Conservation (phyloP, 2,888 invertebrate genomes). For the Scelioninae gen. 1 region DNA sequence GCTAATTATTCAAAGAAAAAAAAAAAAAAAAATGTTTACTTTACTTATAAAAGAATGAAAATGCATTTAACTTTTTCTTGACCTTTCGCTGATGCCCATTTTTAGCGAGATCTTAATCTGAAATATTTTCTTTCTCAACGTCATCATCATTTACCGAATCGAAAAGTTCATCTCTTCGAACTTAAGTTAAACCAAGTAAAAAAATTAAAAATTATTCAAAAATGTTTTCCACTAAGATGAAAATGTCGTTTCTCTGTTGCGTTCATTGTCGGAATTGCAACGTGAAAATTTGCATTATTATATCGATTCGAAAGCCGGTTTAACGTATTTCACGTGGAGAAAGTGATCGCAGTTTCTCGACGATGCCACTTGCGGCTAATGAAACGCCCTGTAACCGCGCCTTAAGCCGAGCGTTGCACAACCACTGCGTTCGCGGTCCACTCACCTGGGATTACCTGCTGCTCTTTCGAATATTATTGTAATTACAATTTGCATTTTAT, state of each 20-base stretch:
- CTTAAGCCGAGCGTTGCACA: constrained; percentile 77
- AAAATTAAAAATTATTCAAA: too few species aligned
- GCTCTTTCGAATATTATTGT: constrained; percentile 12
- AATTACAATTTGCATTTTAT: too few species aligned
- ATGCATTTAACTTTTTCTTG: too few species aligned
- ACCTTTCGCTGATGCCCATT: too few species aligned
- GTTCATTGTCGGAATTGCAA: too few species aligned
- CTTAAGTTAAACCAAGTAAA: too few species aligned
- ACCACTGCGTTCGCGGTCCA: constrained; percentile 66
- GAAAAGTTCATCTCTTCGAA: constrained; percentile 14
- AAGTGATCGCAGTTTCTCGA: constrained; percentile 52
- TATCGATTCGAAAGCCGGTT: constrained; percentile 44
- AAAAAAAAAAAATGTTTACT: too few species aligned
- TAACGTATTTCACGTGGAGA: constrained; percentile 34
- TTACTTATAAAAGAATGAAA: too few species aligned
- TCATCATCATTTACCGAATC: constrained; percentile 13
- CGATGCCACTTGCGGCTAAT: too few species aligned
- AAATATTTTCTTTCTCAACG: background rate
- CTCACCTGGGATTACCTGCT: constrained; percentile 21
- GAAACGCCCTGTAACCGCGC: constrained; percentile 76
- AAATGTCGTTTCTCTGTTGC: constrained; percentile 31
- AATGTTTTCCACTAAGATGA: background rate
- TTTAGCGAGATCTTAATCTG: constrained; percentile 13
- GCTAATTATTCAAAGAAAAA: too few species aligned
- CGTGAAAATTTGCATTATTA: constrained; percentile 48